Conservation (phyloP, 2,888 invertebrate species). For the Rhagium mordax region DNA sequence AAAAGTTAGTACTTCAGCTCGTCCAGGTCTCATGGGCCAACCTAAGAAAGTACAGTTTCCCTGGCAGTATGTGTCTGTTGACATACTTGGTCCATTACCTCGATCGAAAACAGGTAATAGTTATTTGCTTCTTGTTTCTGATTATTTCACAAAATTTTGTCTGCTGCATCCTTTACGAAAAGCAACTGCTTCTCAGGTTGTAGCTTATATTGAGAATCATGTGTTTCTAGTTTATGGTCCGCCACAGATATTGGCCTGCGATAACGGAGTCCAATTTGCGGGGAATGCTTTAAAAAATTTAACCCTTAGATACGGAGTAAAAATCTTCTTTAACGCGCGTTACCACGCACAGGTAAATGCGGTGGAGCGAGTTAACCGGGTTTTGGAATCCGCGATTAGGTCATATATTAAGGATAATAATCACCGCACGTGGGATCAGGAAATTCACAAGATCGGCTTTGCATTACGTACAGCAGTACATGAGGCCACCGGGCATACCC, state of each 20-base stretch:
- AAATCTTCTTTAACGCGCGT: slow-evolving; percentile 12
- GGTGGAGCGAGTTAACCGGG: slow-evolving; percentile 41
- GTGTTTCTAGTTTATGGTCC: slow-evolving; percentile 10
- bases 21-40: slow-evolving; percentile 27
- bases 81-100: slow-evolving; percentile 26
- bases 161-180: slow-evolving; percentile 11
- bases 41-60: slow-evolving; percentile 30
- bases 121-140: slow-evolving; percentile 13
- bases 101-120: not conserved
- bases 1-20: not conserved
- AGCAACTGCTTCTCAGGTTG: slow-evolving; percentile 12
- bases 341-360: slow-evolving; percentile 45
- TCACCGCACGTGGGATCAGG: slow-evolving; percentile 38
- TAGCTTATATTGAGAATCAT: slow-evolving; percentile 9
- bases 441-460: slow-evolving; percentile 36
- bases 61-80: slow-evolving; percentile 13
- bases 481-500: slow-evolving; percentile 41
- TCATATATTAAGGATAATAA: slow-evolving; percentile 40
- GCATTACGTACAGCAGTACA: slow-evolving; percentile 42
- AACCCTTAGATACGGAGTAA: slow-evolving; percentile 4
- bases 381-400: slow-evolving; percentile 38
- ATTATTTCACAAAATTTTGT: slow-evolving; percentile 13
- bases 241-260: slow-evolving; percentile 12
- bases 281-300: slow-evolving; percentile 18
- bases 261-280: slow-evolving; percentile 32